Evolutionary conservation across 2,797 vertebrate species (phyloP).

Genomic region (Salarias fasciatus): DNA sequence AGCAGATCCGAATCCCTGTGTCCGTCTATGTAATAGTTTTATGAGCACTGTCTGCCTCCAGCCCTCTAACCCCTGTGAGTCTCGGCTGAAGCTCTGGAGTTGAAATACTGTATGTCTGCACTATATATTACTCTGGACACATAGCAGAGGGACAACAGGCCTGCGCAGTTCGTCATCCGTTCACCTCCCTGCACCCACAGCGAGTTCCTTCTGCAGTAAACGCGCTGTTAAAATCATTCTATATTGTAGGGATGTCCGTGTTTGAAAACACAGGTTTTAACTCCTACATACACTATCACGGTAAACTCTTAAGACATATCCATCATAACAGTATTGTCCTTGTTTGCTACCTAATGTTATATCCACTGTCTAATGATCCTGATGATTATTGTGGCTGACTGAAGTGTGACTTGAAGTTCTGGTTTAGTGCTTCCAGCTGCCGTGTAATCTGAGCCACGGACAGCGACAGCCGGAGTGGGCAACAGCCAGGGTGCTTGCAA

Average conservation of each 20-base stretch:
- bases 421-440: slow-evolving; percentile 75
- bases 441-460: slow-evolving; percentile 79
- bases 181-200: slow-evolving; percentile 34
- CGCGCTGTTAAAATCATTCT: not conserved
- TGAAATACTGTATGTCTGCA: slow-evolving; percentile 23
- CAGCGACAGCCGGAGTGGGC: slow-evolving; percentile 77
- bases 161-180: slow-evolving; percentile 49
- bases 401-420: slow-evolving; percentile 75
- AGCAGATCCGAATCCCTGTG: not conserved
- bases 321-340: no score
- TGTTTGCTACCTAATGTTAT: slow-evolving; percentile 6
- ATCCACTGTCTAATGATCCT: slow-evolving; percentile 62
- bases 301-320: slow-evolving; percentile 1
- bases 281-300: not conserved
- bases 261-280: not conserved
- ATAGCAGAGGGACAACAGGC: slow-evolving; percentile 28
- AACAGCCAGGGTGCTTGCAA: slow-evolving; percentile 61
- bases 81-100: slow-evolving; percentile 20
- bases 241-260: not conserved
- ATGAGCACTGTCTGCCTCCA: slow-evolving; percentile 16
- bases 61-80: slow-evolving; percentile 23
- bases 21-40: slow-evolving; percentile 3
- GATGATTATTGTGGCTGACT: slow-evolving; percentile 66
- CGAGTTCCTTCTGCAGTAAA: not conserved
- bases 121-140: slow-evolving; percentile 55